phyloP scores from a whole-genome alignment of 2,113 vertebrate species.

The Pedetes capensis region DNA sequence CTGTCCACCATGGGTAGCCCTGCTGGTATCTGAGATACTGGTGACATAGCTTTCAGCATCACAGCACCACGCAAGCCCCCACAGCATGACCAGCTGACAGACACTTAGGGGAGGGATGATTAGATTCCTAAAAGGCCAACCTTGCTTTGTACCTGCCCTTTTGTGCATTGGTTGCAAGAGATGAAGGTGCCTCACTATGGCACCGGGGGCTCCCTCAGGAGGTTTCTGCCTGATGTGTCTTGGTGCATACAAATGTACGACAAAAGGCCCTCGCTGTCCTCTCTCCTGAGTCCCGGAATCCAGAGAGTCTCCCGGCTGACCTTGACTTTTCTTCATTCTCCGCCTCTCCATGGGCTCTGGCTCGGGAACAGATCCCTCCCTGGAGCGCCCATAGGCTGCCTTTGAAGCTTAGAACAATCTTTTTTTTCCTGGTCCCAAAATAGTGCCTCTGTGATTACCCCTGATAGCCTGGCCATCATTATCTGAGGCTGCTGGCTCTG shows the following conservation, averaged over 20 bases:
- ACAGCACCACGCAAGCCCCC: too few relatives aligned
- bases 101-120: too few relatives aligned
- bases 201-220: not conserved
- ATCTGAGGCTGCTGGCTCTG: conserved; percentile 40
- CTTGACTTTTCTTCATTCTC: conserved; percentile 58
- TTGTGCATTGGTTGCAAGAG: not conserved
- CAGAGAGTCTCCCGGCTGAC: not conserved
- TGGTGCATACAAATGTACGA: not conserved
- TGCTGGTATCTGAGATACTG: too few relatives aligned
- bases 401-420: conserved; percentile 64
- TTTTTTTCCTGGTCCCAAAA: conserved; percentile 64
- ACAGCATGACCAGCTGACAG: too few relatives aligned
- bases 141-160: not conserved
- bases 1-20: too few relatives aligned
- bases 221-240: not conserved
- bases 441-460: conserved; percentile 55
- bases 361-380: not conserved
- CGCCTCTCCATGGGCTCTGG: conserved; percentile 47
- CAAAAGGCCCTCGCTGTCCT: not conserved
- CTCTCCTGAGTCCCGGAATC: not conserved
- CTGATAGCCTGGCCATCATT: conserved; percentile 4
- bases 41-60: too few relatives aligned
- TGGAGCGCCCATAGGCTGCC: not conserved
- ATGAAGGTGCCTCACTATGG: not conserved
- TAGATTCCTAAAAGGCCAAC: not conserved